Evolutionary conservation across 1,140 invertebrate genomes (phyloP).

Genomic region (Bombus picipes): DNA sequence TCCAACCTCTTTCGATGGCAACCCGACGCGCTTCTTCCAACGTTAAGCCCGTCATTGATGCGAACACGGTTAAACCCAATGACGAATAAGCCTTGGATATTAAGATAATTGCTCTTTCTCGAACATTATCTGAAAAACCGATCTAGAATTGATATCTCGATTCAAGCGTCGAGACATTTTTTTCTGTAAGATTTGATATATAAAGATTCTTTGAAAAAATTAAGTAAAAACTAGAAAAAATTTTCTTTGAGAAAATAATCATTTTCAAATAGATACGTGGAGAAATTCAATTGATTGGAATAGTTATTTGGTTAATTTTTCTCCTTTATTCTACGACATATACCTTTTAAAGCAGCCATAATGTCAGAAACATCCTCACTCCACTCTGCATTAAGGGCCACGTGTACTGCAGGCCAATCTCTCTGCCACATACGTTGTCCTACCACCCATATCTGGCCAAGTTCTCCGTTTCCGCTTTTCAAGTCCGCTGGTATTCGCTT

Average conservation of each 20-base stretch:
- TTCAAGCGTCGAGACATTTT: background rate
- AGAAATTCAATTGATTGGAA: background rate
- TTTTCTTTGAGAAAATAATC: background rate
- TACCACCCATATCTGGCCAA: constrained; percentile 90
- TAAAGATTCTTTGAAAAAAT: no score
- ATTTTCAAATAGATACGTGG: background rate
- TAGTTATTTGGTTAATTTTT: background rate
- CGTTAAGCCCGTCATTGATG: constrained; percentile 88
- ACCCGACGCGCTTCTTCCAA: constrained; percentile 85
- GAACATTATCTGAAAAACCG: constrained; percentile 86
- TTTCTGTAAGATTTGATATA: background rate
- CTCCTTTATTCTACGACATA: background rate
- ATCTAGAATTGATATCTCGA: background rate
- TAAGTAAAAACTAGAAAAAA: background rate
- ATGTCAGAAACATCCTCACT: constrained; percentile 89
- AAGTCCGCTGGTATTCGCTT: constrained; percentile 91
- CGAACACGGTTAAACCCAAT: constrained; percentile 88
- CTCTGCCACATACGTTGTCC: constrained; percentile 93
- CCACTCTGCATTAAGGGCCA: constrained; percentile 88
- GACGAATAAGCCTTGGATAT: constrained; percentile 92
- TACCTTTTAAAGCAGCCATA: constrained; percentile 90
- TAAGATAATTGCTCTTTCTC: constrained; percentile 88
- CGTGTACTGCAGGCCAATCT: constrained; percentile 90
- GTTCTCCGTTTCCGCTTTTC: constrained; percentile 88
- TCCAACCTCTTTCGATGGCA: constrained; percentile 86